Evolutionary conservation across 2,113 vertebrate species (phyloP).

Genomic region (Pleuronectes platessa): DNA sequence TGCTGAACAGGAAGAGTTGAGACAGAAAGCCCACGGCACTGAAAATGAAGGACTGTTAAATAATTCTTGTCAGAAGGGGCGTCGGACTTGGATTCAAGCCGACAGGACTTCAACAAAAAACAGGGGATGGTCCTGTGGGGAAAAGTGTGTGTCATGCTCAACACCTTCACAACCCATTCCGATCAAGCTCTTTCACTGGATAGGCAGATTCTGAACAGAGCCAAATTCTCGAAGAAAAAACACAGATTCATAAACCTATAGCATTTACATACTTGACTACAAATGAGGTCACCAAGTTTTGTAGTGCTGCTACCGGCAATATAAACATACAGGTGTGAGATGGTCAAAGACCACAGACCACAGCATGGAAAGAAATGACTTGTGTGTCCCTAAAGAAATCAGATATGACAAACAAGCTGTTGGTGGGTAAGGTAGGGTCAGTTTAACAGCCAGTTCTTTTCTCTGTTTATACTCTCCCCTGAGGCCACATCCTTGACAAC

Average conservation of each 20-base stretch:
- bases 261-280: neutral
- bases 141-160: conserved; percentile 56
- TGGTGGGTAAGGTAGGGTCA: neutral
- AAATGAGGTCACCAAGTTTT: neutral
- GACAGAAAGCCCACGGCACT: conserved; percentile 67
- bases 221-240: neutral
- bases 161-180: conserved; percentile 55
- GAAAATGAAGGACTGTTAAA: conserved; percentile 70
- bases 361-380: neutral
- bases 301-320: neutral
- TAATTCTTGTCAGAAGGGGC: conserved; percentile 63
- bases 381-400: neutral
- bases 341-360: neutral
- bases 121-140: conserved; percentile 44
- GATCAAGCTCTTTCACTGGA: conserved; percentile 47
- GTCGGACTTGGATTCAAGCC: conserved; percentile 56
- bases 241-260: neutral
- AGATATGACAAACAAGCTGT: too few species aligned
- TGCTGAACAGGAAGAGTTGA: conserved; percentile 63
- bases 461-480: neutral
- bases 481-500: neutral
- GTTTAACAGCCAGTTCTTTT: neutral
- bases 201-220: conserved; percentile 23
- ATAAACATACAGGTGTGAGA: neutral
- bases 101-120: conserved; percentile 51